Percentiles rank a stretch among this genome's conserved stretches.
Conservation (phyloP, 1,140 invertebrate genomes). For the Bombus waltoni region DNA sequence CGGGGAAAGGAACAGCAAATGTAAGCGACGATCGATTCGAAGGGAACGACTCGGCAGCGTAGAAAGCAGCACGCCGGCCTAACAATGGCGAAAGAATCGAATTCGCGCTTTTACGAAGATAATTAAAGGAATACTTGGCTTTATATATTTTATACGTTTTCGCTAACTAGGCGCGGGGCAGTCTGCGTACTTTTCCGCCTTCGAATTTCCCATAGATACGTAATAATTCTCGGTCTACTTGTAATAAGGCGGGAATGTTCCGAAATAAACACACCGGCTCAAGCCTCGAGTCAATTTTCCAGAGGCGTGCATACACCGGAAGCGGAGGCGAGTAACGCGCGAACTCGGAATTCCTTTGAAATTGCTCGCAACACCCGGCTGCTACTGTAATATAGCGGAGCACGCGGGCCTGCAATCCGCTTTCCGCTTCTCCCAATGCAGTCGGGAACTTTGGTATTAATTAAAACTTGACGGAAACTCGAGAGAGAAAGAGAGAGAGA, state of each 20-base stretch:
- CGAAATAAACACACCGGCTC: neutral
- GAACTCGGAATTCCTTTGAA: slow-evolving; percentile 35
- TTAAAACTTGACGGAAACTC: slow-evolving; percentile 34
- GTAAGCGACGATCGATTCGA: too few relatives aligned
- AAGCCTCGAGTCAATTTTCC: neutral
- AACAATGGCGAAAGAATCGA: too few relatives aligned
- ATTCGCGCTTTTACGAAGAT: too few relatives aligned
- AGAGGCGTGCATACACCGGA: neutral
- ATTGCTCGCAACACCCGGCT: slow-evolving; percentile 27
- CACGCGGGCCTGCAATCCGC: neutral
- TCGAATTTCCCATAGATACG: too few relatives aligned
- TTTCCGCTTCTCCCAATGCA: neutral
- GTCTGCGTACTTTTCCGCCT: too few relatives aligned
- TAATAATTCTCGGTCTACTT: too few relatives aligned
- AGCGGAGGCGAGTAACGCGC: neutral
- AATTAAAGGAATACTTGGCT: too few relatives aligned
- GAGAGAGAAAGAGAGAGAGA: neutral
- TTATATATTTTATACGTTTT: too few relatives aligned
- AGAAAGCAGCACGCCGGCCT: too few relatives aligned
- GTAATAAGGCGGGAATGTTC: neutral
- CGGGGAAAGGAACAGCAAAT: neutral
- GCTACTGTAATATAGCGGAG: slow-evolving; percentile 2
- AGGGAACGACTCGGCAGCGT: too few relatives aligned
- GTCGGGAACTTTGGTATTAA: slow-evolving; percentile 35
- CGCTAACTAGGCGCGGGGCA: too few relatives aligned